A percentile compares a stretch with the other conserved stretches of the same genome.
Evolutionary conservation across 2,113 vertebrate species (phyloP).

Genomic region (Forbesichthys papilliferus): DNA sequence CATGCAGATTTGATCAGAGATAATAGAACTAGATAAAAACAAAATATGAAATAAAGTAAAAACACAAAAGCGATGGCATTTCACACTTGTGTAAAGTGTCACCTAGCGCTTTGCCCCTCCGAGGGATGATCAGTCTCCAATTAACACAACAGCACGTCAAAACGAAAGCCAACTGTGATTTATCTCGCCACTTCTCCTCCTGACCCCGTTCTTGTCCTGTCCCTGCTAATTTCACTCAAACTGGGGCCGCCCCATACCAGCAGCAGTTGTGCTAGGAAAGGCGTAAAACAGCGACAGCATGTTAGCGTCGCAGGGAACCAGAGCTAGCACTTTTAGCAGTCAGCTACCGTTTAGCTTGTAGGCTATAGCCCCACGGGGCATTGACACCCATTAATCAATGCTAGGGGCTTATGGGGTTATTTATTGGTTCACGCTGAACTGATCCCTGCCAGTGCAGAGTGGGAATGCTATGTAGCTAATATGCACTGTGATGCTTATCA

Average conservation of each 20-base stretch:
- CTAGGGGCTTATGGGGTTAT: conserved; percentile 45
- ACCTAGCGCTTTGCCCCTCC: not conserved
- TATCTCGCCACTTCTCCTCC: conserved; percentile 26
- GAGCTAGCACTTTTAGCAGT: not conserved
- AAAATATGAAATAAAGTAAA: too few species aligned
- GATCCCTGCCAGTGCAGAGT: conserved; percentile 17
- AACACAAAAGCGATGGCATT: too few species aligned
- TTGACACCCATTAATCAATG: conserved; percentile 62
- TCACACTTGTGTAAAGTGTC: not conserved
- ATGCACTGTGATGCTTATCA: conserved; percentile 68
- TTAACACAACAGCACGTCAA: conserved; percentile 11
- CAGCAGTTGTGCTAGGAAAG: not conserved
- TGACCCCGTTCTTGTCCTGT: conserved; percentile 36
- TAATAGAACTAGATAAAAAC: too few species aligned
- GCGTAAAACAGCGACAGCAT: not conserved
- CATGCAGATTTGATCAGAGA: too few species aligned
- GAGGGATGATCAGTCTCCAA: conserved; percentile 14
- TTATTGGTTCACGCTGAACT: conserved; percentile 53
- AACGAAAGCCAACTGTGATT: conserved; percentile 2
- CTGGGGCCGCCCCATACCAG: conserved; percentile 18
- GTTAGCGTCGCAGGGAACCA: not conserved
- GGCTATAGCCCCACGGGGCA: conserved; percentile 40
- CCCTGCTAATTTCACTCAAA: conserved; percentile 32
- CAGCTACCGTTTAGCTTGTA: conserved; percentile 21
- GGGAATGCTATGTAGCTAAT: conserved; percentile 42